Evolutionary conservation across 1,140 invertebrate species (phyloP).

Genomic region (Steinernema khuongi): DNA sequence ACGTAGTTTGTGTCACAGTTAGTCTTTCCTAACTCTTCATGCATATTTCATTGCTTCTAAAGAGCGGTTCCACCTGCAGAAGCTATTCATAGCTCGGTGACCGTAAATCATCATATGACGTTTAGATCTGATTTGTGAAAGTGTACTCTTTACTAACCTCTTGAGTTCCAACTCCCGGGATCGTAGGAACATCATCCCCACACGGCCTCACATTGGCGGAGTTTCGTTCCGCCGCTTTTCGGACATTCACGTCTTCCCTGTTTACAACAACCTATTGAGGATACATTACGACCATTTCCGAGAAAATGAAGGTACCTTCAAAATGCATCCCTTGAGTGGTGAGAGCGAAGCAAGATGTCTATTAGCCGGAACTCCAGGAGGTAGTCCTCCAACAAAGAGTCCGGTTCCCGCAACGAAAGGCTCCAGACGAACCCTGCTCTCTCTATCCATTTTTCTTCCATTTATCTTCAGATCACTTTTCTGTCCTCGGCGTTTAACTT

Average conservation of each 20-base stretch:
- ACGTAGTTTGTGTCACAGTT: no score
- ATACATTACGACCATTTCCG: background rate
- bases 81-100: no score
- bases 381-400: conserved; percentile 49
- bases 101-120: no score
- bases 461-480: conserved; percentile 21
- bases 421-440: background rate
- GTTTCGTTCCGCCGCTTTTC: background rate
- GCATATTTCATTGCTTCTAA: no score
- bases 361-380: conserved; percentile 42
- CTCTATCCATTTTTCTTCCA: background rate
- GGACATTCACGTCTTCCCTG: background rate
- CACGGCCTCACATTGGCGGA: conserved; percentile 11
- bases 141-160: background rate
- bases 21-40: no score
- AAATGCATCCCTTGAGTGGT: conserved; percentile 44
- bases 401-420: conserved; percentile 35
- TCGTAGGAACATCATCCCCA: conserved; percentile 9
- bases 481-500: conserved; percentile 11
- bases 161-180: background rate
- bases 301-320: conserved; percentile 6
- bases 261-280: conserved; percentile 7
- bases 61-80: no score
- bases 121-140: background rate
- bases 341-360: conserved; percentile 20